Conservation (phyloP, 30 jellyfish, hydroid and myxozoan species). For the Chironex yamaguchii region DNA sequence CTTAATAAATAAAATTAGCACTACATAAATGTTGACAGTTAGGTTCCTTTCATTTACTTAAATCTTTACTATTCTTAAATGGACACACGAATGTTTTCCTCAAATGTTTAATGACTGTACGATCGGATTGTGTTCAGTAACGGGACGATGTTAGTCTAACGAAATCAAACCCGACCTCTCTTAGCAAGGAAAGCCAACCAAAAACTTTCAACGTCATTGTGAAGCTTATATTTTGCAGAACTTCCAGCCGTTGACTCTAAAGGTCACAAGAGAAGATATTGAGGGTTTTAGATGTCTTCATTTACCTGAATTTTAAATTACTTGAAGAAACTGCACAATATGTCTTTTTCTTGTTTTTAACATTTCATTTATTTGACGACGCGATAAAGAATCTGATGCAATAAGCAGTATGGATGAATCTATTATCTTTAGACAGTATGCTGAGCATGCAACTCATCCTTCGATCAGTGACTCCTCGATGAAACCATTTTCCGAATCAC, state of each 20-base stretch:
- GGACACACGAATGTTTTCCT: not conserved
- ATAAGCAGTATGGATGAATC: not conserved
- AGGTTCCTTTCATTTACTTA: not conserved
- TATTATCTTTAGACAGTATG: no score
- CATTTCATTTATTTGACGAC: no score
- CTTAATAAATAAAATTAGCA: not conserved
- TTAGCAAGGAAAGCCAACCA: not conserved
- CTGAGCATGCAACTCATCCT: not conserved
- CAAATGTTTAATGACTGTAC: not conserved
- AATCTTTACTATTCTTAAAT: not conserved
- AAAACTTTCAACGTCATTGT: no score
- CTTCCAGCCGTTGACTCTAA: no score
- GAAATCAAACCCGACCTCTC: not conserved
- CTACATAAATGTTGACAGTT: not conserved
- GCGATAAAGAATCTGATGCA: no score
- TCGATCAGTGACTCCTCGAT: not conserved
- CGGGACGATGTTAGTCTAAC: not conserved
- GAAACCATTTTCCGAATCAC: conserved; percentile 70
- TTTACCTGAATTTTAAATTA: no score
- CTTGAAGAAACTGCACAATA: not conserved
- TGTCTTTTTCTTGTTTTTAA: no score
- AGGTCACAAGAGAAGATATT: no score
- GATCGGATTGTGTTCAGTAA: not conserved
- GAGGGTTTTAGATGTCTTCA: no score
- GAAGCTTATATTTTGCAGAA: no score